Percentiles rank a stretch among this genome's conserved stretches.
These are phyloP conservation scores for Orthonychiurus folsomi DNA, from an alignment of 2,888 invertebrate species.

Conservation along the genomic window DNA sequence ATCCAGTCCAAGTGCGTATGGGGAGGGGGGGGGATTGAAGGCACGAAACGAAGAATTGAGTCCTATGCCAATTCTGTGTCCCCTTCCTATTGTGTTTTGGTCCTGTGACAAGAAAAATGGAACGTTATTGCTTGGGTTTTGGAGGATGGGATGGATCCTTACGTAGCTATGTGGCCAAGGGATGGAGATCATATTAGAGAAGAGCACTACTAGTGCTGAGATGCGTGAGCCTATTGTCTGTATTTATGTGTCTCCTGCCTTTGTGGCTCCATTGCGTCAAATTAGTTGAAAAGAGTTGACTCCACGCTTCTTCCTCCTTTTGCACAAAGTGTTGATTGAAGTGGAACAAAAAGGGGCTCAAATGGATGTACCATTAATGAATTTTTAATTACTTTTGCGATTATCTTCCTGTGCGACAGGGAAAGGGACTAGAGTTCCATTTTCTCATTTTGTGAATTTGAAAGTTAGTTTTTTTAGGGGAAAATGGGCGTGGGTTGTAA, in stretches of 20 bases:
- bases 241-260: background rate
- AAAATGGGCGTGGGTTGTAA: no score
- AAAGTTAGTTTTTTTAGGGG: no score
- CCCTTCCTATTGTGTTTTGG: background rate
- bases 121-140: background rate
- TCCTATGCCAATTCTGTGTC: background rate
- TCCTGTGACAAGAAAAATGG: background rate
- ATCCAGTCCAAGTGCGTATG: background rate
- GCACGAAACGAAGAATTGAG: background rate
- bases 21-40: no score
- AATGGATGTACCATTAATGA: conserved; percentile 19
- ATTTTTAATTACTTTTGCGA: conserved; percentile 30
- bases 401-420: conserved; percentile 21
- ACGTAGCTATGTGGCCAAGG: background rate
- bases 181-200: background rate
- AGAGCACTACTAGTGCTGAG: background rate
- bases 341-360: conserved; percentile 13
- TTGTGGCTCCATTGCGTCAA: background rate
- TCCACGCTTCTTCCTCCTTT: background rate
- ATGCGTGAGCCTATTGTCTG: background rate
- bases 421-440: no score
- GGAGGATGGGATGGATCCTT: no score
- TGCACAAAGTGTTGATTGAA: conserved; percentile 24
- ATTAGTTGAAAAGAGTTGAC: background rate
- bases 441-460: no score